Evolutionary conservation across 2,888 invertebrate genomes (phyloP).

Genomic region (Lasioglossum oenotherae): DNA sequence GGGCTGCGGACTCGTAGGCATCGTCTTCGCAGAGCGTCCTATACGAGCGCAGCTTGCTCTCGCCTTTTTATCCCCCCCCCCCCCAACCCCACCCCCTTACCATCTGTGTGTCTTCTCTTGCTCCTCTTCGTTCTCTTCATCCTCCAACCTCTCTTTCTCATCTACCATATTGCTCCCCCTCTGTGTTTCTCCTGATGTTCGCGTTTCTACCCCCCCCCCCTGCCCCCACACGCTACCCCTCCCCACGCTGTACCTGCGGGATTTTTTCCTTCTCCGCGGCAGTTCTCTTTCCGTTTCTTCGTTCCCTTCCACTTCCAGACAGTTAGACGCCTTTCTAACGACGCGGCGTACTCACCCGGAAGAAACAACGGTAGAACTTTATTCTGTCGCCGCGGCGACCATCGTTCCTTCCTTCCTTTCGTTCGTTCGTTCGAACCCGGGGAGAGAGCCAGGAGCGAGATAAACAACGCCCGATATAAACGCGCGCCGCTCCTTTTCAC

Average conservation of each 20-base stretch:
- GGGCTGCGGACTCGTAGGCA: conserved; percentile 70
- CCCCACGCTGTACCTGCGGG: not conserved
- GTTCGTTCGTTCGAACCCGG: not conserved
- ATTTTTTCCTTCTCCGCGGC: conserved; percentile 16
- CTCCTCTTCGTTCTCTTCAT: conserved; percentile 38
- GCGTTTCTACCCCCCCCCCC: not conserved
- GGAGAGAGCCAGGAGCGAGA: conserved; percentile 50
- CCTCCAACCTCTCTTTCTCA: not conserved
- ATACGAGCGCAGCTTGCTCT: conserved; percentile 63
- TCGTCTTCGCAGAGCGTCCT: conserved; percentile 58
- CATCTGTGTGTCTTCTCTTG: not conserved
- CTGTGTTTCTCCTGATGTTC: not conserved
- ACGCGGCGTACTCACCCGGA: conserved; percentile 74
- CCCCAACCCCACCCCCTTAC: not conserved
- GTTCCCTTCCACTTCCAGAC: conserved; percentile 70
- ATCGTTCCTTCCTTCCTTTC: conserved; percentile 46
- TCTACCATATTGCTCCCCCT: not conserved
- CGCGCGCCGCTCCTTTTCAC: conserved; percentile 65
- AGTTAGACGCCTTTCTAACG: conserved; percentile 76
- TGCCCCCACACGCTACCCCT: not conserved
- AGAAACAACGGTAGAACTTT: conserved; percentile 76
- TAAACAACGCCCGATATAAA: conserved; percentile 72
- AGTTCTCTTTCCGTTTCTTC: conserved; percentile 42
- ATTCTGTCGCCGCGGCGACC: conserved; percentile 64
- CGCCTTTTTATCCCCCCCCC: conserved; percentile 45